These are phyloP conservation scores for Torymus texanus DNA, from an alignment of 2,888 invertebrate species.

Conservation along the genomic window DNA sequence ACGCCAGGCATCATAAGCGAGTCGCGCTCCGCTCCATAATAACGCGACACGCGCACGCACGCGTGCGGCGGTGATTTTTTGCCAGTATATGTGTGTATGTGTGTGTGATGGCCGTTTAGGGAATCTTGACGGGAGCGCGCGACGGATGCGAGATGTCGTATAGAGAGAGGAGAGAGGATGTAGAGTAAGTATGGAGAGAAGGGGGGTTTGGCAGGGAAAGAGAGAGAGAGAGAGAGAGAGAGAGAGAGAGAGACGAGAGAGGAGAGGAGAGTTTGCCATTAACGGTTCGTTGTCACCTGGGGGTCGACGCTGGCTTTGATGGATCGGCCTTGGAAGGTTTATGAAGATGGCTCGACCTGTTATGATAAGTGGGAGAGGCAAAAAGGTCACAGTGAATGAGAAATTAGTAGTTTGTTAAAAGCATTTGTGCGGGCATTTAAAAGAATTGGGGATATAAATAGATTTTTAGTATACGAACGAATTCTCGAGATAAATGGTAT, in stretches of 20 bases:
- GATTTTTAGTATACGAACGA: too few species aligned
- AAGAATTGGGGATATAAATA: too few species aligned
- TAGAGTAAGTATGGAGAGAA: too few species aligned
- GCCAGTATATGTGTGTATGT: constrained; percentile 46
- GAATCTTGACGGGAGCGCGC: constrained; percentile 69
- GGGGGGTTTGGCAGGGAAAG: constrained; percentile 21
- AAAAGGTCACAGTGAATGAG: too few species aligned
- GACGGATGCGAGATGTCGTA: constrained; percentile 36
- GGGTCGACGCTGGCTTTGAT: background rate
- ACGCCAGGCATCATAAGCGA: background rate
- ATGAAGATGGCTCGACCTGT: background rate
- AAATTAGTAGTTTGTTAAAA: too few species aligned
- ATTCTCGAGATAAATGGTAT: too few species aligned
- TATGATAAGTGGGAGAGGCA: too few species aligned
- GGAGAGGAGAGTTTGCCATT: constrained; percentile 13
- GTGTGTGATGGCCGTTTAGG: constrained; percentile 70
- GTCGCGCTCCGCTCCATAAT: constrained; percentile 50
- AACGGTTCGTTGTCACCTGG: constrained; percentile 50
- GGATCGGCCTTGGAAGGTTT: constrained; percentile 24
- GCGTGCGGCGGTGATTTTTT: constrained; percentile 41
- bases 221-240: too few species aligned
- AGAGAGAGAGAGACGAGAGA: background rate
- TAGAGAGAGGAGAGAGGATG: background rate
- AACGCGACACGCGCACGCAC: constrained; percentile 25
- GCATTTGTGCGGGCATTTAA: too few species aligned